Evolutionary conservation across 1,140 invertebrate genomes (phyloP), one percentile per base, ranked within the genome.

Genomic region (Sminthurides bifidus): DNA sequence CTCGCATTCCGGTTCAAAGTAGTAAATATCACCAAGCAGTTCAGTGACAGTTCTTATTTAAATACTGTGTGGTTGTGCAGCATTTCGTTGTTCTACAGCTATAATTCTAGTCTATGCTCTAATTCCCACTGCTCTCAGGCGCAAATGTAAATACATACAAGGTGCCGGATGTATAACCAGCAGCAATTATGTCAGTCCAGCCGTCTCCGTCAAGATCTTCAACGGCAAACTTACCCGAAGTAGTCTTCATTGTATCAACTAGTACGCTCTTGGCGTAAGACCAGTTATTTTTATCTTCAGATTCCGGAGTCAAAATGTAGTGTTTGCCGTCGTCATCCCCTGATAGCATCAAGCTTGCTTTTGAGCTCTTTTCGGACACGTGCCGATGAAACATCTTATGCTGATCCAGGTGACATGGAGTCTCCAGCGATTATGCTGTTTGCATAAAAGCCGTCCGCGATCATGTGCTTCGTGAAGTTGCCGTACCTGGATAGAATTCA

Each of bases 241-340:
- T 66, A 8, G 51, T 56, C 21, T 23, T 54, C 8, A 31, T 14
- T 4, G 62, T 66, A 41, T 66, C 52, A 14, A 64, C 54, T 1
- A 66, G 43, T 0, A 64, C 57, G 30, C 65, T 52, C 31, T 64
- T 66, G 17, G 52, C 49, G 41, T 73, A 73, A 4, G 51, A 60
- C 68, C 69, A 73, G 54, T 71, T 65, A 50, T 56, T 54, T 1
- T 57, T 35, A 15, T 62, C 65, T 30, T 68, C 64, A n/a, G 64
- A 60, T 24, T 43, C 29, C 0, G 71, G 67, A 19, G 60, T 56
- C 29, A 72, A 52, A 40, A 73, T 60, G 52, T 71, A 70, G 40
- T 68, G 66, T 17, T 63, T 58, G 3, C 71, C 70, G 44, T 72
- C 70, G 48, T 73, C 71, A 59, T 73, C 71, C 3, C 71, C 71